Base-by-base conservation (phyloP, 2,888 invertebrate species). In the Spodoptera picta region DNA sequence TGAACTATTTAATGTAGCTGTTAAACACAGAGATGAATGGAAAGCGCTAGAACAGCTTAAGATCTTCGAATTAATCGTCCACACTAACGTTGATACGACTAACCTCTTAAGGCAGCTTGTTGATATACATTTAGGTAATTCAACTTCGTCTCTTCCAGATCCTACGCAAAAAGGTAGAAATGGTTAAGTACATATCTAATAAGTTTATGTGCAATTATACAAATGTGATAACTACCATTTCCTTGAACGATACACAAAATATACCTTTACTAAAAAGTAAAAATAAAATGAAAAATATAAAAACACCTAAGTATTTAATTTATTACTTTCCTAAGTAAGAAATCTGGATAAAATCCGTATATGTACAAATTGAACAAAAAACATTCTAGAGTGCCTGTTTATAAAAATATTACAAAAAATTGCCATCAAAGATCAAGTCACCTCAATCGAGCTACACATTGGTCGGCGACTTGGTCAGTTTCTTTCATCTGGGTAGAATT, bases 401-500 rank as follows among this genome's bases (percentile, higher is more conserved):
- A 31, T 44, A 23, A 11, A 53, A 1, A 5, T 53, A 5, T 11
- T 19, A 11, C 2, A 1, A 10, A 4, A 24, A 47, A 47, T 11
- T 3, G 12, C 12, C 9, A 10, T 10, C 11, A 81, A 87, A 74
- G 81, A 89, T 86, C 90, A 90, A 91, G 47, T 65, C 42, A 0
- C 4, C 7, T 43, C 0, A 10, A 31, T 60, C 82, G 31, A 42
- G 3, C 69, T 84, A 70, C 42, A 73, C 50, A 19, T 54, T 62
- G 64, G 72, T 63, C 75, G 80, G 83, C 86, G 90, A 92, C 93
- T 92, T 93, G 94, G 93, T 92, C 94, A 92, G 93, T 89, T 92
- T 93, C 93, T 93, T 93, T 87, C 92, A 89, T 88, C 86, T 89
- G 85, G 73, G 87, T 82, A 84, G 91, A 90, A 90, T 92, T 89